These are phyloP conservation scores for Platyscapa corneri DNA, from an alignment of 1,140 invertebrate species.

Conservation along the genomic window DNA sequence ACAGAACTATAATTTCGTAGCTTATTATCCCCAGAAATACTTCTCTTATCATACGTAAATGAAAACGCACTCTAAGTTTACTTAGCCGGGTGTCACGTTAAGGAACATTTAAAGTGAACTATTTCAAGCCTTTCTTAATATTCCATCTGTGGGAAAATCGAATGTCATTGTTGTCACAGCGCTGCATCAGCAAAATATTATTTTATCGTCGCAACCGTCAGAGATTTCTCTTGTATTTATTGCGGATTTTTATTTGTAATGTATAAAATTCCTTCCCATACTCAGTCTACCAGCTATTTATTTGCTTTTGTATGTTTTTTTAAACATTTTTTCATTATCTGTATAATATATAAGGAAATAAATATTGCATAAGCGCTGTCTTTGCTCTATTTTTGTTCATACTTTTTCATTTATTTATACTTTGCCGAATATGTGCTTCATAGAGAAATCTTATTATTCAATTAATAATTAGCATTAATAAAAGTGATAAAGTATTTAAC, in stretches of 20 bases:
- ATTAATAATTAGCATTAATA: no score
- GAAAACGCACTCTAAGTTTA: neutral
- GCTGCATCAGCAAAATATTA: conserved; percentile 12
- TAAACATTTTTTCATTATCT: neutral
- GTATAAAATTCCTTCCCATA: neutral
- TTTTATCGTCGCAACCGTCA: neutral
- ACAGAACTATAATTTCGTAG: neutral
- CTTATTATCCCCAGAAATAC: conserved; percentile 1
- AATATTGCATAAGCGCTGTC: no score
- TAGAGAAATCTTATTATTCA: no score
- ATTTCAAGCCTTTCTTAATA: neutral
- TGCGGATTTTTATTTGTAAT: neutral
- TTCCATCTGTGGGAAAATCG: neutral
- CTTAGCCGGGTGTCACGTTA: neutral
- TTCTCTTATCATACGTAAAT: neutral
- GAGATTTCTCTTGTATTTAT: neutral
- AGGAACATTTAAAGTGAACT: neutral
- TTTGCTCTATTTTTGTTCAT: no score
- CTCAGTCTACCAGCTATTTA: neutral
- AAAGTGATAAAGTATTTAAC: no score
- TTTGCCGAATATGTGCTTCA: no score
- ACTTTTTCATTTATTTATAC: no score
- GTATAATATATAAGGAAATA: neutral
- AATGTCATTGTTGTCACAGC: neutral
- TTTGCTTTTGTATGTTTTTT: neutral